A percentile compares a stretch with the other conserved stretches of the same genome.
Conservation (phyloP, 2,113 vertebrate genomes). For the Verasper variegatus region DNA sequence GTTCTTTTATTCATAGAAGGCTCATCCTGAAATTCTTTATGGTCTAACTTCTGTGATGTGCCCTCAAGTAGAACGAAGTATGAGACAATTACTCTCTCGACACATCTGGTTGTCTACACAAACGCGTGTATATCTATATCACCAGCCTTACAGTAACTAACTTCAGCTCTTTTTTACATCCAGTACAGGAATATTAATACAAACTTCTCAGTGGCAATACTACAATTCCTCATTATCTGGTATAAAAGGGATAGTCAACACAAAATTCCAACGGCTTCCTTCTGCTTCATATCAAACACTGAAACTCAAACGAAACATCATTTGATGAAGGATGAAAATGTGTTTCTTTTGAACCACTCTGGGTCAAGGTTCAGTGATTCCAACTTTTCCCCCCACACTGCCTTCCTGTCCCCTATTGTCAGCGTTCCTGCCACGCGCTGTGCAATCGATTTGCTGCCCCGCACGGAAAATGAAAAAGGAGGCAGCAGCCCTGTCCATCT, state of each 20-base stretch:
- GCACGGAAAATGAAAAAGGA: conserved; percentile 24
- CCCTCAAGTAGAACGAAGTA: no score
- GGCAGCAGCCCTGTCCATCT: conserved; percentile 19
- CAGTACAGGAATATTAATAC: not conserved
- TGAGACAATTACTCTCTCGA: no score
- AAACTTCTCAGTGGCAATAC: not conserved
- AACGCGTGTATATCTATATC: no score
- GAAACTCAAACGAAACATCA: not conserved
- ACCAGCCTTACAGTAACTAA: no score
- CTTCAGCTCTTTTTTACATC: no score
- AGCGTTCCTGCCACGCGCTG: not conserved
- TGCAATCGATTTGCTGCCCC: conserved; percentile 24
- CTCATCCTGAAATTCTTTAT: no score
- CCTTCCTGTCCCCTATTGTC: conserved; percentile 16
- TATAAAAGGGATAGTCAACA: not conserved
- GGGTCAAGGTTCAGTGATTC: conserved; percentile 16
- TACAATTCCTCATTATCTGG: not conserved
- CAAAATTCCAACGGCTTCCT: not conserved
- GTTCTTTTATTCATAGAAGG: no score
- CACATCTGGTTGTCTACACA: no score
- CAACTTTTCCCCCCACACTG: not conserved
- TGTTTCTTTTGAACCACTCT: not conserved
- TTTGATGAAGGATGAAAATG: not conserved
- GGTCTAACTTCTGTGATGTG: no score
- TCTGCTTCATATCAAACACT: not conserved